A percentile compares a stretch with the other conserved stretches of the same genome.
Evolutionary conservation across 2,113 vertebrate genomes (phyloP).

Genomic region (Engystomops pustulosus): DNA sequence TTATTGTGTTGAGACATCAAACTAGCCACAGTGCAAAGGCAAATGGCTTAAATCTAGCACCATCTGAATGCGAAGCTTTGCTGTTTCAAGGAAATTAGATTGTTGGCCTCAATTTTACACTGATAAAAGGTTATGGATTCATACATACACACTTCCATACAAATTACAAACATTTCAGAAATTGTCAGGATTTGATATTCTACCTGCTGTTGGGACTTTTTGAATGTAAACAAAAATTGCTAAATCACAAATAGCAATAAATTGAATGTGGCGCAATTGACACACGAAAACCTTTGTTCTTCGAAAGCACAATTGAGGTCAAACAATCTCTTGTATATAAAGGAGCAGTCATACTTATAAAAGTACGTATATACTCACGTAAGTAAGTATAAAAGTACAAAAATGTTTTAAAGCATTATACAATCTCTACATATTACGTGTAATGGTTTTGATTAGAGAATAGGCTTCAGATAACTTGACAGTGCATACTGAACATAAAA

Average conservation of each 20-base stretch:
- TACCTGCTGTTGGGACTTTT: background rate
- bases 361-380: too few relatives aligned
- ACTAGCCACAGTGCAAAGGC: conserved; percentile 46
- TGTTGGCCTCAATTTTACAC: conserved; percentile 47
- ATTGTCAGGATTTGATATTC: too few relatives aligned
- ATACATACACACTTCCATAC: background rate
- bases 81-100: conserved; percentile 25
- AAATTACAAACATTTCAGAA: background rate
- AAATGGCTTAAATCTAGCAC: conserved; percentile 54
- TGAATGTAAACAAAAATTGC: background rate
- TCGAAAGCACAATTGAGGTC: background rate
- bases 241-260: background rate
- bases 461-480: background rate
- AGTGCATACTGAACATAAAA: background rate
- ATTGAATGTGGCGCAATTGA: background rate
- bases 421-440: background rate
- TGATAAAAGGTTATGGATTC: background rate
- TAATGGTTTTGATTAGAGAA: background rate
- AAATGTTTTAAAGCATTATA: background rate
- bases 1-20: conserved; percentile 33
- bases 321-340: conserved; percentile 28
- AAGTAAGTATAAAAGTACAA: too few relatives aligned
- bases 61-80: conserved; percentile 41
- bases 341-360: conserved; percentile 47
- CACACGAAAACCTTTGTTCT: background rate